phyloP scores from a whole-genome alignment of 2,888 invertebrate genomes.

The Ashinkailepas kermadecensis region DNA sequence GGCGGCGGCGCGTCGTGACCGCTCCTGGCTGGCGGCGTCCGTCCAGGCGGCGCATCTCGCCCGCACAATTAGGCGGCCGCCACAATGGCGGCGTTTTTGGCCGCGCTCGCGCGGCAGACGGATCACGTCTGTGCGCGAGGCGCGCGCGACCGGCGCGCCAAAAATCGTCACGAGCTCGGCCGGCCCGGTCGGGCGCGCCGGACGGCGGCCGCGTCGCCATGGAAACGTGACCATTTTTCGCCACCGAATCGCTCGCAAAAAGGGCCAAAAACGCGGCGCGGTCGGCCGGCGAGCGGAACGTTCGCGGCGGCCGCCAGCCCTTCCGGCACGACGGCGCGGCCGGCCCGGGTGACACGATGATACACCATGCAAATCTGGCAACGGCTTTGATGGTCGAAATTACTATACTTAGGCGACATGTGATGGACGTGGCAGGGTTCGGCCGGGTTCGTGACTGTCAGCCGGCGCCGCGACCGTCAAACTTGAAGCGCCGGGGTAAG shows the following conservation, averaged over 20 bases:
- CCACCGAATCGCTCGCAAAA: slow-evolving; percentile 4
- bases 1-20: background rate
- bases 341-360: slow-evolving; percentile 11
- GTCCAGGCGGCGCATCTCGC: background rate
- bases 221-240: slow-evolving; percentile 19
- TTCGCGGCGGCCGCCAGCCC: background rate
- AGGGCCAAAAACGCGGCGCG: slow-evolving; percentile 3
- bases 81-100: slow-evolving; percentile 9
- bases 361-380: slow-evolving; percentile 24
- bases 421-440: slow-evolving; percentile 1
- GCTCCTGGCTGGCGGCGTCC: background rate
- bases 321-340: background rate
- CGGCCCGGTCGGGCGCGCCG: background rate
- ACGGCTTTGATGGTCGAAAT: slow-evolving; percentile 19
- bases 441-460: slow-evolving; percentile 2
- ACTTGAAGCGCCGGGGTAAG: background rate
- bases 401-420: slow-evolving; percentile 10
- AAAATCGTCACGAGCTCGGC: slow-evolving; percentile 1
- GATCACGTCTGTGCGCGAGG: background rate
- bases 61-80: background rate
- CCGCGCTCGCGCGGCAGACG: background rate
- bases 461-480: background rate
- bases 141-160: background rate
- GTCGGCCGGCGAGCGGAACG: no score
- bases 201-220: slow-evolving; percentile 7